Conservation (phyloP, 1,140 invertebrate genomes). For the Vanessa atalanta region DNA sequence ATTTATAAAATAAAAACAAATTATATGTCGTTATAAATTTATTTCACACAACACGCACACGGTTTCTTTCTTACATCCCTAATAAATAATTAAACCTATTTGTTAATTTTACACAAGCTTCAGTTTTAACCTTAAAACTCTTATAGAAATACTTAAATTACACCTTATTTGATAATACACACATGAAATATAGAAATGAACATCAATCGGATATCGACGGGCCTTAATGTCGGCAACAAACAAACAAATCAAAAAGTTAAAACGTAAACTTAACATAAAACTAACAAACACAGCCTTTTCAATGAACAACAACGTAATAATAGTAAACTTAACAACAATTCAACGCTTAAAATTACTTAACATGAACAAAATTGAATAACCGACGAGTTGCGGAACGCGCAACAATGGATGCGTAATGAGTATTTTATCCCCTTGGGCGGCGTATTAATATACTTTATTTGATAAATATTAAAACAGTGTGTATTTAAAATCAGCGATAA, state of each 20-base stretch:
- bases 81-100: constrained; percentile 63
- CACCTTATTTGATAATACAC: constrained; percentile 30
- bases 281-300: constrained; percentile 78
- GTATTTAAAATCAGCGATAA: constrained; percentile 39
- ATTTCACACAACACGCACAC: constrained; percentile 69
- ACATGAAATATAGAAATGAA: constrained; percentile 16
- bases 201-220: constrained; percentile 19
- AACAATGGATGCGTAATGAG: constrained; percentile 59
- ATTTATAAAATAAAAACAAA: constrained; percentile 1
- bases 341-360: constrained; percentile 74
- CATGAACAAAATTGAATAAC: constrained; percentile 63
- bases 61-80: constrained; percentile 64
- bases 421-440: constrained; percentile 59
- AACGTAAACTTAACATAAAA: constrained; percentile 80
- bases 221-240: constrained; percentile 76
- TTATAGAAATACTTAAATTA: constrained; percentile 43
- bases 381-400: constrained; percentile 45
- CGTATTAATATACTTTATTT: constrained; percentile 45
- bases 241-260: constrained; percentile 62
- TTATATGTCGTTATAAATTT: constrained; percentile 40
- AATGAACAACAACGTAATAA: constrained; percentile 63
- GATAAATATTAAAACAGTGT: constrained; percentile 43
- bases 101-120: constrained; percentile 79
- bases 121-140: constrained; percentile 65
- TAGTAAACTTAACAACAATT: constrained; percentile 71